Evolutionary conservation across 2,113 vertebrate genomes (phyloP), one percentile per base, ranked within the genome.

Genomic region (Gasterosteus nipponicus): DNA sequence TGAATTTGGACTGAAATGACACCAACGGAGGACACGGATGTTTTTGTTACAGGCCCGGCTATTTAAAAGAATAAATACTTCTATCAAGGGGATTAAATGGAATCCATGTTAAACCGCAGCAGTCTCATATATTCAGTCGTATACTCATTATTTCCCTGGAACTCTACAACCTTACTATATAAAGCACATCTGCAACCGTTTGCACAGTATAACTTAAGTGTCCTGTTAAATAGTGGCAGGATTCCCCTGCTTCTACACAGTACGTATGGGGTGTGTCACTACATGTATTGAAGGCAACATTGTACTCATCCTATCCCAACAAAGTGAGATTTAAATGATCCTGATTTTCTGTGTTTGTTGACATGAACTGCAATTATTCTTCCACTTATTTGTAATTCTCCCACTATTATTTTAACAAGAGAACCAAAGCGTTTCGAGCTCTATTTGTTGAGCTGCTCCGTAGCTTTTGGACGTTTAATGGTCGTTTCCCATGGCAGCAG

Each of bases 1-100:
- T 73, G 53, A 39, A 29, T 64, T 70, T 74, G 41, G 29, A 69
- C 65, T 41, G 12, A 49, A 19, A 61, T 58, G 41, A 38, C 26
- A 15, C 38, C 58, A 16, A 33, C 1, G 16, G 54, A 73, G 14
- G 7, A 16, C 11, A 3, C 10, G 0, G 2, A n/a, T 63, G 16
- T 56, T 31, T 68, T 2, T 58, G 54, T 63, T 53, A 3, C n/a
- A 26, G 39, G 26, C 8, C 10, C 18, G 62, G 72, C 53, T 54
- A 7, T 54, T 54, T 54, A 54, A 6, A 26, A 22, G 51, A 54
- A 22, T 44, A 14, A 1, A 44, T 44, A 44, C 42, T 44, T 42
- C 46, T 49, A 49, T 49, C 16, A 47, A 49, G 46, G 16, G 46
- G 18, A 49, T 5, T 18, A 18, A 47, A 47, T 47, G 46, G 46